These are phyloP conservation scores for Zosterops borbonicus DNA, from an alignment of 2,113 vertebrate genomes.

Conservation along the genomic window DNA sequence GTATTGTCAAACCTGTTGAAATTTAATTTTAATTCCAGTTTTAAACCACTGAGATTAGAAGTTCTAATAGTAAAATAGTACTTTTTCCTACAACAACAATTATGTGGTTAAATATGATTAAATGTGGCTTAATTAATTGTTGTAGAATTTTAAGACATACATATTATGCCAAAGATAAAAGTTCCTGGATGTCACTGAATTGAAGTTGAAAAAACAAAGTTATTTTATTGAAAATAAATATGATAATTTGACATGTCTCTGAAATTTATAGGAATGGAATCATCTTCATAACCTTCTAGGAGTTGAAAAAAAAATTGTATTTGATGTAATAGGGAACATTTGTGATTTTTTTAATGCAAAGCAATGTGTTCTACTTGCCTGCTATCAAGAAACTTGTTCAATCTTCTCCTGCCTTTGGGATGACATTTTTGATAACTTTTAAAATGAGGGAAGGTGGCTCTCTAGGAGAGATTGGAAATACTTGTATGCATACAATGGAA, in stretches of 20 bases:
- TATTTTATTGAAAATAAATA: background rate
- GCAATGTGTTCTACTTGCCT: background rate
- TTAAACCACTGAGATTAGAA: background rate
- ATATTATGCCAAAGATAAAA: background rate
- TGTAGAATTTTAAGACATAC: background rate
- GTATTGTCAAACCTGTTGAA: background rate
- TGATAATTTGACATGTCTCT: background rate
- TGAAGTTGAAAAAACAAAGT: background rate
- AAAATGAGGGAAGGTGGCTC: background rate
- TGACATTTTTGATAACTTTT: background rate
- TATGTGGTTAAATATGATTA: constrained; percentile 55
- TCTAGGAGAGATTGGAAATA: background rate
- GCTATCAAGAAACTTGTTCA: background rate
- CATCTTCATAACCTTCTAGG: background rate
- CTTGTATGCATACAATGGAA: background rate
- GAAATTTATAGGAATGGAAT: background rate
- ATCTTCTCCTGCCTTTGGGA: constrained; percentile 5
- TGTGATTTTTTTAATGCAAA: constrained; percentile 1
- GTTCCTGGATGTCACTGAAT: background rate
- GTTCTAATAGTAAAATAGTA: background rate
- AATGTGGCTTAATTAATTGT: background rate
- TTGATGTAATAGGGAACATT: background rate
- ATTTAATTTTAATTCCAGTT: background rate
- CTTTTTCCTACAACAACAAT: background rate
- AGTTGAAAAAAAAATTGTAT: constrained; percentile 7